Evolutionary conservation across 2,888 invertebrate species (phyloP).

Genomic region (Lysandra bellargus): DNA sequence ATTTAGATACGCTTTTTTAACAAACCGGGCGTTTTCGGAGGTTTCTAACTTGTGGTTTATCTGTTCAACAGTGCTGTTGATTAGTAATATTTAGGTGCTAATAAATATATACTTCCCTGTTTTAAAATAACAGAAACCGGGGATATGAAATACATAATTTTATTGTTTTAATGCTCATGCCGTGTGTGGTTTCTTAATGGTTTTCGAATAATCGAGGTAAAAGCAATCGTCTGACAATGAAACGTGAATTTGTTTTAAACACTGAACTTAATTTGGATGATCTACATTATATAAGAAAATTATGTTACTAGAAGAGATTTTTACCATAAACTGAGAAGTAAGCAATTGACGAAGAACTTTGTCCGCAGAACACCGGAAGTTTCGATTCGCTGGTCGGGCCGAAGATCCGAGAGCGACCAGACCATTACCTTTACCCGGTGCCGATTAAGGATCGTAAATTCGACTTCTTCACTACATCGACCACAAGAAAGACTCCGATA

Average conservation of each 20-base stretch:
- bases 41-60: too few species aligned
- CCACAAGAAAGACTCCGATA: slow-evolving; percentile 63
- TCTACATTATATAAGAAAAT: background rate
- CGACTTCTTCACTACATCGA: slow-evolving; percentile 65
- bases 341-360: slow-evolving; percentile 43
- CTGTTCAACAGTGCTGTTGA: too few species aligned
- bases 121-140: too few species aligned
- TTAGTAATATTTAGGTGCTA: too few species aligned
- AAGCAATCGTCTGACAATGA: background rate
- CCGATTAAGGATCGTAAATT: slow-evolving; percentile 67
- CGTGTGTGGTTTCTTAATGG: background rate
- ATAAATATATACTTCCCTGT: too few species aligned
- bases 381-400: slow-evolving; percentile 64
- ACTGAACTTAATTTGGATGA: background rate
- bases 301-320: background rate
- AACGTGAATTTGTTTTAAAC: background rate
- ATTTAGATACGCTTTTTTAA: too few species aligned
- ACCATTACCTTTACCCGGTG: slow-evolving; percentile 72
- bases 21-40: too few species aligned
- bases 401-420: slow-evolving; percentile 63
- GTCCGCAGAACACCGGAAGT: slow-evolving; percentile 56
- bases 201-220: background rate
- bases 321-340: slow-evolving; percentile 27
- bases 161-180: background rate
- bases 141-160: too few species aligned